Conservation (phyloP, 2,113 vertebrate species). For the Bufo bufo region DNA sequence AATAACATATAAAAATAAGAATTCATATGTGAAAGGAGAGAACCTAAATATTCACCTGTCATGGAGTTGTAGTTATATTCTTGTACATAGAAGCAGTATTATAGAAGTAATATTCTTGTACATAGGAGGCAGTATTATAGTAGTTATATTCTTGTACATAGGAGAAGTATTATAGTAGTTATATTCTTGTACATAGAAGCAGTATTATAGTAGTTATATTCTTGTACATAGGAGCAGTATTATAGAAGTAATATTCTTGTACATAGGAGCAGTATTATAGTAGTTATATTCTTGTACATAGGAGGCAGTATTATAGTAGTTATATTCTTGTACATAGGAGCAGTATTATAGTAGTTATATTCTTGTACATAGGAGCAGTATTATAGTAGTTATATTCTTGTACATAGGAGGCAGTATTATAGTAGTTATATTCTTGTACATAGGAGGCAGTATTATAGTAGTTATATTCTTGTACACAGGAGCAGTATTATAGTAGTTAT, state of each 20-base stretch:
- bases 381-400: slow-evolving; percentile 16
- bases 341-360: slow-evolving; percentile 12
- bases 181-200: not conserved
- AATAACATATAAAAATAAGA: not conserved
- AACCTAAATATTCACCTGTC: not conserved
- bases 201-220: slow-evolving; percentile 12
- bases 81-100: not conserved
- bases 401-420: slow-evolving; percentile 8
- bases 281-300: slow-evolving; percentile 14
- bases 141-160: slow-evolving; percentile 2
- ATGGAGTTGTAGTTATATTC: not conserved
- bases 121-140: not conserved
- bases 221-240: not conserved
- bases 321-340: slow-evolving; percentile 4
- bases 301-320: slow-evolving; percentile 8
- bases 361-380: not conserved
- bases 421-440: slow-evolving; percentile 3
- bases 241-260: slow-evolving; percentile 4
- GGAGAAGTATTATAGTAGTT: slow-evolving; percentile 12
- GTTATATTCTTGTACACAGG: slow-evolving; percentile 14
- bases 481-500: slow-evolving; percentile 12
- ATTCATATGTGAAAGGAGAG: not conserved
- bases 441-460: not conserved
- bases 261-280: not conserved
- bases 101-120: slow-evolving; percentile 8